Percentiles rank a stretch among this genome's conserved stretches.
phyloP scores from a whole-genome alignment of 2,113 vertebrate genomes.

The Chaetops frenatus region DNA sequence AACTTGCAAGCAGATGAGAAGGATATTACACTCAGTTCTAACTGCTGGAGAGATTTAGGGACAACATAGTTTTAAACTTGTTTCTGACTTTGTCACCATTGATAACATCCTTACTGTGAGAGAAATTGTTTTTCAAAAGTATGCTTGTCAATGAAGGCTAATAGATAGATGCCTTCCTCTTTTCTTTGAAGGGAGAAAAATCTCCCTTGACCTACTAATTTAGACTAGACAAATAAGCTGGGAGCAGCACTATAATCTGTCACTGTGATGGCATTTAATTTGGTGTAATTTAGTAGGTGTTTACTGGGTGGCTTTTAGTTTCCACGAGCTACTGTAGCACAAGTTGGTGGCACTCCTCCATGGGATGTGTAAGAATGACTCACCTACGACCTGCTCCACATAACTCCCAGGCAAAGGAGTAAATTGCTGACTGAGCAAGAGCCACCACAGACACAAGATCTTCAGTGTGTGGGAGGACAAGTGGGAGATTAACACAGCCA shows the following conservation, averaged over 20 bases:
- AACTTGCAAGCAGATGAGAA: background rate
- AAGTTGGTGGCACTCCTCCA: background rate
- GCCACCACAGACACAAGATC: background rate
- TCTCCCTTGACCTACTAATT: constrained; percentile 11
- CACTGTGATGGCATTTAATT: background rate
- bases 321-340: background rate
- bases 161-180: background rate
- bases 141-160: background rate
- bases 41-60: background rate
- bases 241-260: background rate
- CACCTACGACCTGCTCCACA: background rate
- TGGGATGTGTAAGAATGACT: background rate
- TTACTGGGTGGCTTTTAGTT: background rate
- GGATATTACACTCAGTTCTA: background rate
- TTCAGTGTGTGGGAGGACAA: background rate
- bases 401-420: background rate
- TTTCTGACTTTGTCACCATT: background rate
- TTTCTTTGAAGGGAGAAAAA: constrained; percentile 2
- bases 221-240: background rate
- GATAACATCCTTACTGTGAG: background rate
- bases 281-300: background rate
- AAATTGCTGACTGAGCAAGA: constrained; percentile 14
- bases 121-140: background rate
- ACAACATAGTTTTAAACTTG: background rate
- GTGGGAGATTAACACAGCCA: background rate